Conservation (phyloP, 2,797 vertebrate species). For the Gouania willdenowi region DNA sequence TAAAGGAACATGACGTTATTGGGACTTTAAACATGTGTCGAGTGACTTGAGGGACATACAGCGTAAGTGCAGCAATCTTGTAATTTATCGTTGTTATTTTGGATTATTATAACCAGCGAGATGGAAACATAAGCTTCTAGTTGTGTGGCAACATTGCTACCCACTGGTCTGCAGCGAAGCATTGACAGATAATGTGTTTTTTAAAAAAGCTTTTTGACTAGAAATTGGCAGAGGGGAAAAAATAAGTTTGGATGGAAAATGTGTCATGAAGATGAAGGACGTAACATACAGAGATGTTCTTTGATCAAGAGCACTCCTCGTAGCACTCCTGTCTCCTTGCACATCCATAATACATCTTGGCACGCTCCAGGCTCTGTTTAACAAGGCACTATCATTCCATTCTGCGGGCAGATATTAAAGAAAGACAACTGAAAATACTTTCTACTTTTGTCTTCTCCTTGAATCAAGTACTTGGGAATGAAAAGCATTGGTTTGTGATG, state of each 20-base stretch:
- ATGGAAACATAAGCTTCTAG: too few species aligned
- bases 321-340: conserved; percentile 51
- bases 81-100: too few species aligned
- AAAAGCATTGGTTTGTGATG: conserved; percentile 8
- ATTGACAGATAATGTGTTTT: too few species aligned
- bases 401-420: conserved; percentile 12
- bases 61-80: too few species aligned
- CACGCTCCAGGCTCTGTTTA: conserved; percentile 40
- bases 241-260: conserved; percentile 3
- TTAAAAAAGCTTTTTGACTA: too few species aligned
- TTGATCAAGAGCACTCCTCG: conserved; percentile 63
- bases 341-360: conserved; percentile 60
- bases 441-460: conserved; percentile 4
- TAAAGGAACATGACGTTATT: too few species aligned
- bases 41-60: too few species aligned
- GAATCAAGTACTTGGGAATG: neutral
- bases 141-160: too few species aligned
- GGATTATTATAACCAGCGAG: too few species aligned
- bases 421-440: conserved; percentile 4
- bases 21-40: too few species aligned
- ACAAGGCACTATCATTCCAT: conserved; percentile 29
- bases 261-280: conserved; percentile 37
- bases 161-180: too few species aligned
- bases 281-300: conserved; percentile 35
- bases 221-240: conserved; percentile 23